Evolutionary conservation across 2,888 invertebrate genomes (phyloP).

Genomic region (Laothoe populi): DNA sequence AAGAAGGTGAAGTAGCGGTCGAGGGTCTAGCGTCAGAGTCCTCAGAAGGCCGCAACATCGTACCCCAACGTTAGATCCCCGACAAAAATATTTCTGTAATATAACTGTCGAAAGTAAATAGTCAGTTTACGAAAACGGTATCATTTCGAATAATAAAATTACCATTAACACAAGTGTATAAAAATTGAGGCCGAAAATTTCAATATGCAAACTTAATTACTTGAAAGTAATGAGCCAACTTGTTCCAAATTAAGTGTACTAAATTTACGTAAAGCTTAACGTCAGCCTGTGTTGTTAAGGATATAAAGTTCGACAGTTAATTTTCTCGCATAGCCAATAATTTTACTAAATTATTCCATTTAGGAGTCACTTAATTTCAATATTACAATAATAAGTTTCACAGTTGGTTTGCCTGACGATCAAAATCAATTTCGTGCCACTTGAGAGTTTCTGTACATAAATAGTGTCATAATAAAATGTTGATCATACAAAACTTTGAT

Average conservation of each 20-base stretch:
- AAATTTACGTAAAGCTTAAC: conserved; percentile 50
- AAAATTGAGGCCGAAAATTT: conserved; percentile 26
- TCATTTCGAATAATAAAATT: not conserved
- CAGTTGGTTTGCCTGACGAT: not conserved
- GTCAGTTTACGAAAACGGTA: not conserved
- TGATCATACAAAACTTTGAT: too few species aligned
- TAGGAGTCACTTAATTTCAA: conserved; percentile 1
- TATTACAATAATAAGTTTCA: conserved; percentile 2
- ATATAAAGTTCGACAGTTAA: conserved; percentile 50
- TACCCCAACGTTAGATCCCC: too few species aligned
- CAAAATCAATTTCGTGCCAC: not conserved
- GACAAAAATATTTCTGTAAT: too few species aligned
- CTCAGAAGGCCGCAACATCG: too few species aligned
- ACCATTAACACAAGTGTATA: conserved; percentile 11
- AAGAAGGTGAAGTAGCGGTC: too few species aligned
- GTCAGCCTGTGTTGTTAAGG: conserved; percentile 48
- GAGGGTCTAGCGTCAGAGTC: too few species aligned
- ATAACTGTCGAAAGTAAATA: not conserved
- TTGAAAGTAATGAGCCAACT: conserved; percentile 48
- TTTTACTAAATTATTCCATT: conserved; percentile 40
- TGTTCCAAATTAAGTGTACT: conserved; percentile 50
- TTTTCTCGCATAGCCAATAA: conserved; percentile 44
- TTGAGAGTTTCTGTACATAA: not conserved
- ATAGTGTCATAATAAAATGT: too few species aligned
- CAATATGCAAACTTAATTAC: conserved; percentile 40